Conservation (phyloP, 2,797 vertebrate species). For the Danio aesculapii region DNA sequence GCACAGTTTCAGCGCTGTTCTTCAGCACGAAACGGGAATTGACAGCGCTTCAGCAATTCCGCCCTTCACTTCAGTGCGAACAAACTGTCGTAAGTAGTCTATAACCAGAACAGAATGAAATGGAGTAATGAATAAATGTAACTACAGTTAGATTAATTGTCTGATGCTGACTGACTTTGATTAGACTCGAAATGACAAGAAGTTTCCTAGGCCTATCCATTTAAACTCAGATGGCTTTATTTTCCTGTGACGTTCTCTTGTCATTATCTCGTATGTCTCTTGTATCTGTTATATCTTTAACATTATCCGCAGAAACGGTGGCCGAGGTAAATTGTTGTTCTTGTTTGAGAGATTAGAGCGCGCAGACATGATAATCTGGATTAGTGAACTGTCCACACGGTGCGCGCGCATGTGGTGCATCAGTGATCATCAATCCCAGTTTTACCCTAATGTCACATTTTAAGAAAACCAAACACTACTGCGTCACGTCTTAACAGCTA, state of each 20-base stretch:
- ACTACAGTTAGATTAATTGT: neutral
- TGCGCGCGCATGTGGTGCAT: neutral
- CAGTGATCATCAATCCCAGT: neutral
- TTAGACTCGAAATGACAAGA: neutral
- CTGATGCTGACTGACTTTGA: neutral
- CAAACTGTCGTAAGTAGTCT: conserved; percentile 8
- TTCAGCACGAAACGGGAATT: neutral
- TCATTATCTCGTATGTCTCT: neutral
- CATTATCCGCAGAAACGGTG: neutral
- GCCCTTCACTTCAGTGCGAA: neutral
- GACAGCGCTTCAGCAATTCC: neutral
- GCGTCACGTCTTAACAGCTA: conserved; percentile 1
- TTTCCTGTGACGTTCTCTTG: neutral
- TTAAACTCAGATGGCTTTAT: neutral
- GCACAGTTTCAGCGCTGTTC: neutral
- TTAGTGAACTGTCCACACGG: conserved; percentile 31
- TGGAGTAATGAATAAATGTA: too few species aligned
- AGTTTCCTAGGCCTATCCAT: neutral
- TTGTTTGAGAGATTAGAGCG: conserved; percentile 37
- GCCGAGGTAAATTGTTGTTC: conserved; percentile 31
- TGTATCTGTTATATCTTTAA: neutral
- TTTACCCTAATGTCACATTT: conserved; percentile 12
- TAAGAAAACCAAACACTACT: neutral
- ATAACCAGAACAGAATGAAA: neutral
- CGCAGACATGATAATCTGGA: conserved; percentile 50